A percentile compares a stretch with the other conserved stretches of the same genome.
Evolutionary conservation across 2,888 invertebrate genomes (phyloP).

Genomic region (Archips xylosteana): DNA sequence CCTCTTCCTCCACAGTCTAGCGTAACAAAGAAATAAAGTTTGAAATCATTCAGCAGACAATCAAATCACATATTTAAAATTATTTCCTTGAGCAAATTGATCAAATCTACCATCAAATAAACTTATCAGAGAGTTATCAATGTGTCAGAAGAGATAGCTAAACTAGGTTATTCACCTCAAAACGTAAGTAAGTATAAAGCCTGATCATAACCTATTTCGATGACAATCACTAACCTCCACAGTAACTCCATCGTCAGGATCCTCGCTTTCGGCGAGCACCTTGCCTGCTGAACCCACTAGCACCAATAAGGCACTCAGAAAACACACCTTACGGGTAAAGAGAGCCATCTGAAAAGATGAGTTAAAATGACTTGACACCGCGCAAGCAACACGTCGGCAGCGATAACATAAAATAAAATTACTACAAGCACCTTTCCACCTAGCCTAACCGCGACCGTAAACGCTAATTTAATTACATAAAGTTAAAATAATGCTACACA

Average conservation of each 20-base stretch:
- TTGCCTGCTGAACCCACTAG: constrained; percentile 55
- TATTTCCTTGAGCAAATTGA: background rate
- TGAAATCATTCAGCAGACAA: background rate
- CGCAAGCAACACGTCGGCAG: constrained; percentile 29
- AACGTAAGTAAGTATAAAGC: constrained; percentile 1
- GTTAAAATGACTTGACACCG: constrained; percentile 15
- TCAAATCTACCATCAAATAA: constrained; percentile 23
- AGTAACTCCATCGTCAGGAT: constrained; percentile 67
- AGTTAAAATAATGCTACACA: constrained; percentile 44
- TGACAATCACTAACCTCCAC: constrained; percentile 72
- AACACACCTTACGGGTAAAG: constrained; percentile 59
- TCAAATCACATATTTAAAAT: background rate
- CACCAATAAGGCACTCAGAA: constrained; percentile 66
- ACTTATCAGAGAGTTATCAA: constrained; percentile 24
- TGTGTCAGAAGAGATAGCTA: constrained; percentile 37
- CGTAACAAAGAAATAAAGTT: constrained; percentile 10
- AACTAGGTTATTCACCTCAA: constrained; percentile 55
- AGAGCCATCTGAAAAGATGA: constrained; percentile 75
- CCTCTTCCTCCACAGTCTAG: constrained; percentile 69
- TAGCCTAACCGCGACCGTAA: constrained; percentile 34
- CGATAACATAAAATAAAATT: constrained; percentile 20
- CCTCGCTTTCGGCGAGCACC: constrained; percentile 58
- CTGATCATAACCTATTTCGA: constrained; percentile 34
- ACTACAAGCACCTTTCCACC: constrained; percentile 14
- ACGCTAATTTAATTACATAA: constrained; percentile 64